phyloP scores from a whole-genome alignment of 1,140 invertebrate genomes.

The Papilio aristodemus region DNA sequence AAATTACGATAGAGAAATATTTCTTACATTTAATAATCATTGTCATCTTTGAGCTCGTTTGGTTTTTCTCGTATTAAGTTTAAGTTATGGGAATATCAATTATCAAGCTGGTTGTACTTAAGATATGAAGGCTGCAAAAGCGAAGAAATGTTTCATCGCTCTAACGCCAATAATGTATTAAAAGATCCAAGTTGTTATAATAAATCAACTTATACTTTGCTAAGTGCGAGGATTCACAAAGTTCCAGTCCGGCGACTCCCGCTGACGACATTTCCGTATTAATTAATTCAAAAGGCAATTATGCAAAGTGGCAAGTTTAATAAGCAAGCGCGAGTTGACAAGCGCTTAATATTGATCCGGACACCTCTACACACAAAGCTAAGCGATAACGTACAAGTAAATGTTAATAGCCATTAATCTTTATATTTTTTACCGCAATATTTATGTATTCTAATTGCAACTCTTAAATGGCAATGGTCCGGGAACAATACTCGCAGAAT shows the following conservation, averaged over 20 bases:
- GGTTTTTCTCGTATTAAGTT: no score
- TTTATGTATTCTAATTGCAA: no score
- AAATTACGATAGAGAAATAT: no score
- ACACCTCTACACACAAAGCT: slow-evolving; percentile 7
- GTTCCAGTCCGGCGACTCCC: slow-evolving; percentile 31
- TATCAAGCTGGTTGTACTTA: no score
- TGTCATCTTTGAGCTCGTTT: no score
- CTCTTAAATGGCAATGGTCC: no score
- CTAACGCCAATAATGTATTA: neutral
- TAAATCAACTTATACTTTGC: slow-evolving; percentile 26
- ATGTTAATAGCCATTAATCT: no score
- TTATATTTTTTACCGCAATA: no score
- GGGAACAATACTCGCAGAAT: no score
- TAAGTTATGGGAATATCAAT: no score
- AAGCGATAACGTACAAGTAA: slow-evolving; percentile 3
- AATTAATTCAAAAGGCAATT: slow-evolving; percentile 50
- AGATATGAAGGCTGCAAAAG: no score
- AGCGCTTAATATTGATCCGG: slow-evolving; percentile 33
- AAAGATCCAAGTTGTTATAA: slow-evolving; percentile 1
- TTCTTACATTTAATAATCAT: no score
- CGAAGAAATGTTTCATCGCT: neutral
- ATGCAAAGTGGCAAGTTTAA: slow-evolving; percentile 46
- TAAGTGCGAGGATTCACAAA: slow-evolving; percentile 29
- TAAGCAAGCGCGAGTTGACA: slow-evolving; percentile 43
- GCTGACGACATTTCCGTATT: slow-evolving; percentile 40